These are phyloP conservation scores for Panthera tigris DNA, from an alignment of 2,113 vertebrate genomes.

Conservation along the genomic window DNA sequence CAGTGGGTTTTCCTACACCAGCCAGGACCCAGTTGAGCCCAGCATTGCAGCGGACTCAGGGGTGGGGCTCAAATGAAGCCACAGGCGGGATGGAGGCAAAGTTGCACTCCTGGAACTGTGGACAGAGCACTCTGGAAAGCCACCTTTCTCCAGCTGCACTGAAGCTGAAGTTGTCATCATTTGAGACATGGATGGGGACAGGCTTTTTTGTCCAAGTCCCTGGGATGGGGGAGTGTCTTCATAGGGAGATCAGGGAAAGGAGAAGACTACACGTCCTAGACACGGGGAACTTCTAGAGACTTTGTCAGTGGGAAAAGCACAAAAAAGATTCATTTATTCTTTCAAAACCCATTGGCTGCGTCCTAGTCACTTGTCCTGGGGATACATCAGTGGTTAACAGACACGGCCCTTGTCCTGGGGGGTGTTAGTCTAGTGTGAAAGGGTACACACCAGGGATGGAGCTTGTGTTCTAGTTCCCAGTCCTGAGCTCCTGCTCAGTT, in stretches of 20 bases:
- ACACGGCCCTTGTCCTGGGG: not conserved
- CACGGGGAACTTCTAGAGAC: not conserved
- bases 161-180: not conserved
- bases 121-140: not conserved
- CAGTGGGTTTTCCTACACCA: too few species aligned
- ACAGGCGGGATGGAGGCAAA: rapidly evolving
- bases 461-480: not conserved
- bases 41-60: not conserved
- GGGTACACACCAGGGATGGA: not conserved
- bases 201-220: not conserved
- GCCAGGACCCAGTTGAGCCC: not conserved
- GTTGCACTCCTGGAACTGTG: not conserved
- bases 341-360: not conserved
- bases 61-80: not conserved
- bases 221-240: not conserved
- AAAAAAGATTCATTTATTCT: not conserved
- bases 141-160: not conserved
- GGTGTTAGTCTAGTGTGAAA: rapidly evolving
- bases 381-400: not conserved
- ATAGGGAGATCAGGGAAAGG: not conserved
- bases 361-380: not conserved
- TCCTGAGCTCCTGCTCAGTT: not conserved
- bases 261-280: not conserved
- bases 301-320: not conserved
- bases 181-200: not conserved